Conservation (phyloP, 1,140 invertebrate genomes). For the Scylla paramamosain region DNA sequence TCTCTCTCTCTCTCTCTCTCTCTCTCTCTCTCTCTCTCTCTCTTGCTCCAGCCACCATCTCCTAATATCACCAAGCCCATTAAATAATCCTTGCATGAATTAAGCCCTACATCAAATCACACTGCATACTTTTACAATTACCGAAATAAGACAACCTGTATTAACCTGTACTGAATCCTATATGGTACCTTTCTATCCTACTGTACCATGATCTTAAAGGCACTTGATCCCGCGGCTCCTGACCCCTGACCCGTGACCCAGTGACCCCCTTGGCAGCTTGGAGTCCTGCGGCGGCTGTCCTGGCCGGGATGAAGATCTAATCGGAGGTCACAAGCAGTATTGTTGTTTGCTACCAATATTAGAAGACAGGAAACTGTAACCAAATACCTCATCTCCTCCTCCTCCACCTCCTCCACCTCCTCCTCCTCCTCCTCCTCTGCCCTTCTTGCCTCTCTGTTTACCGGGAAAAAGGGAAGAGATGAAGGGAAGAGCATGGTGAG, state of each 20-base stretch:
- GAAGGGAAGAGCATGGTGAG: not conserved
- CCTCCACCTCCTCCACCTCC: slow-evolving; percentile 1
- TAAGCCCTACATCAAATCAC: too few relatives aligned
- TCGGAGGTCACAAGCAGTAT: not conserved
- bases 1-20: too few relatives aligned
- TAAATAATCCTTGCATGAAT: too few relatives aligned
- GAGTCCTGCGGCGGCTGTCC: not conserved
- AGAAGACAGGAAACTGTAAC: not conserved
- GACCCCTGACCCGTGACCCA: not conserved
- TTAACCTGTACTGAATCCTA: too few relatives aligned
- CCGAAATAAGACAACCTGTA: too few relatives aligned
- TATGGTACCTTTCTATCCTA: too few relatives aligned
- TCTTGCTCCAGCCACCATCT: too few relatives aligned
- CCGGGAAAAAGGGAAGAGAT: not conserved
- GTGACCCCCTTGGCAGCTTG: not conserved
- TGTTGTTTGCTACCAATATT: not conserved
- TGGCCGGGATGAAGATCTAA: not conserved
- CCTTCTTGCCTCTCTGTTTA: not conserved
- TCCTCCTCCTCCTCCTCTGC: not conserved
- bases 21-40: too few relatives aligned
- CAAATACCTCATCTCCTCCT: not conserved
- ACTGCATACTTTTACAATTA: too few relatives aligned
- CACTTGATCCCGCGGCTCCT: not conserved
- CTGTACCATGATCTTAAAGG: not conserved
- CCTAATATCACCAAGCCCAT: too few relatives aligned